Evolutionary conservation across 2,888 invertebrate genomes (phyloP).

Genomic region (Apodemia duryi): DNA sequence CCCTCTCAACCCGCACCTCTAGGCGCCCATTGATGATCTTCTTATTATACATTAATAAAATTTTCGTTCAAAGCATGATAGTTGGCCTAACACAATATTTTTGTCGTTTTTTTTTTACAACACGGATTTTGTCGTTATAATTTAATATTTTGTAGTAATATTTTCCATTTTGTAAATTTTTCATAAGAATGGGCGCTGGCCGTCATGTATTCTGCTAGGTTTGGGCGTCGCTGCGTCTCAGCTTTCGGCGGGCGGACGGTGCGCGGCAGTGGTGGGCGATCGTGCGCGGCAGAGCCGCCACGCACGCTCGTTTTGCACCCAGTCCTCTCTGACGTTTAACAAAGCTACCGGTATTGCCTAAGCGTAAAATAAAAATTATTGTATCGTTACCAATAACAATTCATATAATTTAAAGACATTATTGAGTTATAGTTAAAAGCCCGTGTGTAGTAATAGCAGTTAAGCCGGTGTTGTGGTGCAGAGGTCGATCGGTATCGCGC

Average conservation of each 20-base stretch:
- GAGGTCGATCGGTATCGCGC: constrained; percentile 34
- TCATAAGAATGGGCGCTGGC: constrained; percentile 50
- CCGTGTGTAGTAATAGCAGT: constrained; percentile 30
- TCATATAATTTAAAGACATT: constrained; percentile 53
- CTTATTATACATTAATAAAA: constrained; percentile 62
- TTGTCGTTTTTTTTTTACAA: too few relatives aligned
- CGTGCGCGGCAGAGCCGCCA: constrained; percentile 68
- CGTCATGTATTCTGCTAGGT: constrained; percentile 61
- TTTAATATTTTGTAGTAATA: not conserved
- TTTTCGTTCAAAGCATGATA: not conserved
- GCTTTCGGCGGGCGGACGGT: constrained; percentile 66
- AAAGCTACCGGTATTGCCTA: constrained; percentile 64
- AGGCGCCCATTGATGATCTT: constrained; percentile 75
- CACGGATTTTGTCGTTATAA: not conserved
- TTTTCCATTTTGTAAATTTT: constrained; percentile 17
- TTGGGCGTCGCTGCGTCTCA: constrained; percentile 78
- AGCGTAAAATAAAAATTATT: constrained; percentile 48
- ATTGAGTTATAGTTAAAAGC: not conserved
- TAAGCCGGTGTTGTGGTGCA: constrained; percentile 31
- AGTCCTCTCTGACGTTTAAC: constrained; percentile 74
- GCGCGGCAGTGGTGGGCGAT: constrained; percentile 63
- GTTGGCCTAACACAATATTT: not conserved
- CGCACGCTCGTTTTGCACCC: constrained; percentile 71
- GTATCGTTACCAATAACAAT: constrained; percentile 51
- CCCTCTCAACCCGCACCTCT: constrained; percentile 55